phyloP scores from a whole-genome alignment of 2,113 vertebrate species.

The Leuciscus idus region DNA sequence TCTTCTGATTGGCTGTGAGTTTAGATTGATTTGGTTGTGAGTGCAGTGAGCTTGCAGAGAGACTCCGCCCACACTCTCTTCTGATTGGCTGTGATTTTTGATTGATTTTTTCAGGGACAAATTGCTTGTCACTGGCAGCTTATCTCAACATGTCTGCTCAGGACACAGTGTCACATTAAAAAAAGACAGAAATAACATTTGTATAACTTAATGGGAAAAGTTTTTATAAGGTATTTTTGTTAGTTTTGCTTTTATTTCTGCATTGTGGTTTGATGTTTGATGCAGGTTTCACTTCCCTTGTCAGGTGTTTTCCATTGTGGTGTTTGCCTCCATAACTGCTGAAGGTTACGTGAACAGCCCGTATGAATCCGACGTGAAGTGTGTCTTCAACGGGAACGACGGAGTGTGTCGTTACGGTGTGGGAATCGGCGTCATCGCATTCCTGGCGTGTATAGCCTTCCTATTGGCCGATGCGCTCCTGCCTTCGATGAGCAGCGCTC shows the following conservation, averaged over 20 bases:
- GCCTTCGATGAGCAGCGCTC: slow-evolving; percentile 86
- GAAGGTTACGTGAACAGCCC: slow-evolving; percentile 79
- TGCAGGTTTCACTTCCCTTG: slow-evolving; percentile 34
- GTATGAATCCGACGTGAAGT: accelerated
- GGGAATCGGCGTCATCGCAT: slow-evolving; percentile 85
- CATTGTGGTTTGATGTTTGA: background rate
- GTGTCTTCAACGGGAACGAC: slow-evolving; percentile 85
- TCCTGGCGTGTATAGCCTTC: slow-evolving; percentile 84
- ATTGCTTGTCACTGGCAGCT: too few species aligned
- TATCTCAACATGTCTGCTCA: too few species aligned
- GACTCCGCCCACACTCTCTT: too few species aligned
- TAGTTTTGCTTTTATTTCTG: background rate
- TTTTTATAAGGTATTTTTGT: too few species aligned
- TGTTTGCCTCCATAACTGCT: slow-evolving; percentile 86
- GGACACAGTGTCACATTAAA: too few species aligned
- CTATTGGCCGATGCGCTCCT: slow-evolving; percentile 84
- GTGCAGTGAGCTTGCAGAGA: too few species aligned
- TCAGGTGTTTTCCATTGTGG: slow-evolving; percentile 89
- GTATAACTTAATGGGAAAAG: too few species aligned
- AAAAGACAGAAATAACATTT: too few species aligned
- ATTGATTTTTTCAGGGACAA: too few species aligned
- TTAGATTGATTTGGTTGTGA: too few species aligned
- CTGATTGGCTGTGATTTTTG: too few species aligned
- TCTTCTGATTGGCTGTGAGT: too few species aligned
- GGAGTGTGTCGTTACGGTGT: slow-evolving; percentile 84